Evolutionary conservation across 2,888 invertebrate genomes (phyloP).

Genomic region (Linnaemya tessellans): DNA sequence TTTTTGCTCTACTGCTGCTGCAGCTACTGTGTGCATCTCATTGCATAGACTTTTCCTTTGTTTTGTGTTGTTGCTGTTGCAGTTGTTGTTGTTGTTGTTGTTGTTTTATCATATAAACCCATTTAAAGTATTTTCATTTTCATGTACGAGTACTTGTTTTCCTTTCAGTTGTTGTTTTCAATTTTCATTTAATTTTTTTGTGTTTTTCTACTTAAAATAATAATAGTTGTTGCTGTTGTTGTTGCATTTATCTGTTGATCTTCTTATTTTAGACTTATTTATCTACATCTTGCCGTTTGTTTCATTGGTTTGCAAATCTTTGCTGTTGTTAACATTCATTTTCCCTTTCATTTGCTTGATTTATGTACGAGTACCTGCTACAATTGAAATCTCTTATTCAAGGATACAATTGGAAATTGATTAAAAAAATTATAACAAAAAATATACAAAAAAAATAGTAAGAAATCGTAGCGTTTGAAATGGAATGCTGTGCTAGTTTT

Average conservation of each 20-base stretch:
- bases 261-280: conserved; percentile 65
- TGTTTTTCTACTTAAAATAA: conserved; percentile 18
- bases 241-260: conserved; percentile 60
- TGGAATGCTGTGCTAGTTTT: conserved; percentile 38
- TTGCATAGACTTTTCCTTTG: conserved; percentile 40
- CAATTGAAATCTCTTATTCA: conserved; percentile 61
- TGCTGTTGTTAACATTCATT: conserved; percentile 53
- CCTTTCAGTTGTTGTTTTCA: conserved; percentile 26
- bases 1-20: conserved; percentile 16
- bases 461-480: conserved; percentile 46
- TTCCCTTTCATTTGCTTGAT: conserved; percentile 69
- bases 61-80: conserved; percentile 12
- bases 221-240: background rate
- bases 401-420: conserved; percentile 62
- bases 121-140: conserved; percentile 65
- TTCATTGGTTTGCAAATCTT: conserved; percentile 39
- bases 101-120: conserved; percentile 39
- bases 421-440: conserved; percentile 18
- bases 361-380: conserved; percentile 35
- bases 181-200: conserved; percentile 17
- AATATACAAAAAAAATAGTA: conserved; percentile 8
- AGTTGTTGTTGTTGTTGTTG: background rate
- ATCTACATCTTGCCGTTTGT: conserved; percentile 50
- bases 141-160: conserved; percentile 27
- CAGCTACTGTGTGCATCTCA: conserved; percentile 27